phyloP scores from a whole-genome alignment of 2,797 vertebrate species.

The Masticophis lateralis region DNA sequence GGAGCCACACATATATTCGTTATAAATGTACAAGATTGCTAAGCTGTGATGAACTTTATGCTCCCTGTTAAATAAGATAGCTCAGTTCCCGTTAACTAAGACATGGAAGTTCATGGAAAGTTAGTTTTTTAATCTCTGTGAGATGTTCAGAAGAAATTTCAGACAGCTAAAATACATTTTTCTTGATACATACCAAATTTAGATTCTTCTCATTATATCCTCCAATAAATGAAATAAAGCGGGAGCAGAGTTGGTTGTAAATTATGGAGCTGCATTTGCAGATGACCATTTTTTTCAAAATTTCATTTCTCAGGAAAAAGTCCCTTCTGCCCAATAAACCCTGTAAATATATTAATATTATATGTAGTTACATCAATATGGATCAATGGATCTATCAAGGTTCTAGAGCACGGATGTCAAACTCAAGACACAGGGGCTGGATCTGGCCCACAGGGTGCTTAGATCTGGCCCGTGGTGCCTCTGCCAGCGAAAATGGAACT shows the following conservation, averaged over 20 bases:
- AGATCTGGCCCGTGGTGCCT: too few species aligned
- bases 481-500: too few species aligned
- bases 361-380: background rate
- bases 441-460: too few species aligned
- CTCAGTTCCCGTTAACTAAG: background rate
- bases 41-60: background rate
- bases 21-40: background rate
- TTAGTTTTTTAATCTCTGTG: background rate
- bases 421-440: too few species aligned
- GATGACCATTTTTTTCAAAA: conserved; percentile 19
- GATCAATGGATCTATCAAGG: background rate
- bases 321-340: conserved; percentile 75
- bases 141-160: background rate
- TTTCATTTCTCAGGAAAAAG: conserved; percentile 72
- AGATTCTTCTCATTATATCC: conserved; percentile 49
- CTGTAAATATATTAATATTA: conserved; percentile 59
- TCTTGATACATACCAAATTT: conserved; percentile 42
- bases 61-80: background rate
- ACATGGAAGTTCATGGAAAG: background rate
- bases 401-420: background rate
- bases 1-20: background rate
- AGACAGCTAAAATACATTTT: background rate
- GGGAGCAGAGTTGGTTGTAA: conserved; percentile 26
- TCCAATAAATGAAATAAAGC: conserved; percentile 43
- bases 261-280: conserved; percentile 8